A percentile compares a stretch with the other conserved stretches of the same genome.
Evolutionary conservation across 2,113 vertebrate genomes (phyloP).

Genomic region (Chloropsis hardwickii): DNA sequence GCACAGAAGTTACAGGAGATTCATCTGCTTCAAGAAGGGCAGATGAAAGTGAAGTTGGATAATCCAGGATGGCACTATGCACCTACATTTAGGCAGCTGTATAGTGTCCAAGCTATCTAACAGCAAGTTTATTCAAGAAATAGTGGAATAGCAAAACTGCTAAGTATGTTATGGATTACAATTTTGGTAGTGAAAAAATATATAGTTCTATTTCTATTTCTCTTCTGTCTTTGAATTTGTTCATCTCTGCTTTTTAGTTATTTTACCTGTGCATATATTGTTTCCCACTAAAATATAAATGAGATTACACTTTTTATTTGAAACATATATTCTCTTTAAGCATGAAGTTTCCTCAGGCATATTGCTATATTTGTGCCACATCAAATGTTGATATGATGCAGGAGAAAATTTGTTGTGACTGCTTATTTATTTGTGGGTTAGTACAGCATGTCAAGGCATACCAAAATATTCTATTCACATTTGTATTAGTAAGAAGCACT

Average conservation of each 20-base stretch:
- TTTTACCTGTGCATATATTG: constrained; percentile 18
- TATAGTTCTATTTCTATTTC: constrained; percentile 34
- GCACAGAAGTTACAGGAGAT: neutral
- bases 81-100: neutral
- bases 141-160: neutral
- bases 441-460: neutral
- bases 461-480: constrained; percentile 8
- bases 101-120: neutral
- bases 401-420: constrained; percentile 11
- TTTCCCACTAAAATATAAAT: constrained; percentile 33
- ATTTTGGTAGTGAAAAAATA: constrained; percentile 13
- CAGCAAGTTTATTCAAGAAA: constrained; percentile 21
- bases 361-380: constrained; percentile 58
- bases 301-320: constrained; percentile 17
- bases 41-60: neutral
- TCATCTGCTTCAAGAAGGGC: neutral
- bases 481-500: constrained; percentile 3
- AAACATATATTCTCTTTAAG: constrained; percentile 57
- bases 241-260: constrained; percentile 46
- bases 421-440: constrained; percentile 51
- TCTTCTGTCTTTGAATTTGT: constrained; percentile 38
- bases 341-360: constrained; percentile 26
- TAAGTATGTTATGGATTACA: constrained; percentile 24
- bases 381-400: constrained; percentile 48
- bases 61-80: neutral